Conservation (phyloP, 2,113 vertebrate species). For the Neotoma lepida region DNA sequence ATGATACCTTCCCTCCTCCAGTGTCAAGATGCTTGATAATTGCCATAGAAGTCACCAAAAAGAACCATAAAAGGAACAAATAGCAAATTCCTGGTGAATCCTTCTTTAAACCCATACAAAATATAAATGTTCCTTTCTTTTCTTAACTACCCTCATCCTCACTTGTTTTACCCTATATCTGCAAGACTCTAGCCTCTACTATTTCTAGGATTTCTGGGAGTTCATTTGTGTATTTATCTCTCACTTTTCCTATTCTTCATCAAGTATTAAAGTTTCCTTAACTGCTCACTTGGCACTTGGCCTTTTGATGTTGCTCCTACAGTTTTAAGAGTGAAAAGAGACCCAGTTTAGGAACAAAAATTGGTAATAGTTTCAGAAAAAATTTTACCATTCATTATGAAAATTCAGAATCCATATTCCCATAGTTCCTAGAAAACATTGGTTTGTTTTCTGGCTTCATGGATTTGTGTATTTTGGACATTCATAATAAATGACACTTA, state of each 20-base stretch:
- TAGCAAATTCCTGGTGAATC: not conserved
- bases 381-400: conserved; percentile 12
- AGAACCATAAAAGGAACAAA: not conserved
- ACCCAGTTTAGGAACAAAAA: not conserved
- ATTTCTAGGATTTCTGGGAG: not conserved
- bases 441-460: not conserved
- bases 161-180: not conserved
- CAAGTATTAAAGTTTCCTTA: not conserved
- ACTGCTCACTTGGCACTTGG: not conserved
- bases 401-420: not conserved
- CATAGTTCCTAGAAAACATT: not conserved
- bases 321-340: not conserved
- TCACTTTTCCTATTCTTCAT: not conserved
- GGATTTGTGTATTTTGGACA: not conserved
- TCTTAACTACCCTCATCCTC: not conserved
- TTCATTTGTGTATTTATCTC: not conserved
- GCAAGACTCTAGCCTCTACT: too few relatives aligned
- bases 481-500: not conserved
- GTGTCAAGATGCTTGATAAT: not conserved
- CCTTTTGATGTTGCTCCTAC: not conserved
- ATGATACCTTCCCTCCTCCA: not conserved
- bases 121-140: not conserved
- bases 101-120: not conserved
- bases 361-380: not conserved
- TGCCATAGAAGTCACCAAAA: not conserved